A percentile compares a stretch with the other conserved stretches of the same genome.
phyloP scores from a whole-genome alignment of 2,888 invertebrate genomes.

The Pteria penguin region DNA sequence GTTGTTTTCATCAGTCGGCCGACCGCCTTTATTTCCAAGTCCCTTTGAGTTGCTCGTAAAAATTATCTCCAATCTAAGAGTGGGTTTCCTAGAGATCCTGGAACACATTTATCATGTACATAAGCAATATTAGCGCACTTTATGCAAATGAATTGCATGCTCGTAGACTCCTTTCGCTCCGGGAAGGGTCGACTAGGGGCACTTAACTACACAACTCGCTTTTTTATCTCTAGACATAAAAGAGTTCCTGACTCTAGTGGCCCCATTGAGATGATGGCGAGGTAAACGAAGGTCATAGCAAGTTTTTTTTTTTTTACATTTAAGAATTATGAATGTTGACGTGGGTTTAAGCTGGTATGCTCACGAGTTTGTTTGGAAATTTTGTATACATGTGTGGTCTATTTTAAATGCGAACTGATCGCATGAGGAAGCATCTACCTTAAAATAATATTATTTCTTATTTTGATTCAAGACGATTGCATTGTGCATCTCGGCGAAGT shows the following conservation, averaged over 20 bases:
- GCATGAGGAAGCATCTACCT: no score
- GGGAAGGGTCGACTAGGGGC: constrained; percentile 25
- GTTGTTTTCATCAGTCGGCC: background rate
- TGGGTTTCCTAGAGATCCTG: background rate
- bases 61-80: background rate
- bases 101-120: constrained; percentile 8
- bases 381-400: background rate
- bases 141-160: constrained; percentile 27
- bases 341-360: background rate
- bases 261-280: background rate
- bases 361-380: background rate
- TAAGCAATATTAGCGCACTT: constrained; percentile 6
- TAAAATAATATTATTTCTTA: no score
- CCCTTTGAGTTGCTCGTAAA: background rate
- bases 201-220: constrained; percentile 11
- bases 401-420: no score
- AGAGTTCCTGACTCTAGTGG: constrained; percentile 5
- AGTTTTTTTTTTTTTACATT: background rate
- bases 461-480: no score
- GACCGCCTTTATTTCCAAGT: background rate
- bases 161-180: background rate
- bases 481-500: no score
- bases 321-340: background rate
- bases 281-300: background rate
- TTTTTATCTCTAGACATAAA: constrained; percentile 15